A percentile compares a stretch with the other conserved stretches of the same genome.
Evolutionary conservation across 1,140 invertebrate genomes (phyloP).

Genomic region (Ylistrum balloti): DNA sequence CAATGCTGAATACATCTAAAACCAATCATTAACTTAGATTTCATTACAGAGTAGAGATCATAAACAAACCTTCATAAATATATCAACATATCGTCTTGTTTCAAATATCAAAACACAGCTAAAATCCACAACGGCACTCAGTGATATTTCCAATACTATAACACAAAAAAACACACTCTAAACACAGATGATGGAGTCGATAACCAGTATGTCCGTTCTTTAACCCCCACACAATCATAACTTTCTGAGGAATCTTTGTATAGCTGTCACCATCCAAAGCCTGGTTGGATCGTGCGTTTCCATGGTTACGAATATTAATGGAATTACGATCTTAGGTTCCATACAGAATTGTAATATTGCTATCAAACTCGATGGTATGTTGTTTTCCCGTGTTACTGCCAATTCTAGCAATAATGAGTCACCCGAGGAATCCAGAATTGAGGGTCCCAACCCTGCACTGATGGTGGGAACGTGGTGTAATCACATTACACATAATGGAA

Average conservation of each 20-base stretch:
- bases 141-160: not conserved
- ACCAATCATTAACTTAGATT: not conserved
- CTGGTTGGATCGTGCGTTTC: not conserved
- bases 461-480: not conserved
- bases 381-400: not conserved
- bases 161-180: not conserved
- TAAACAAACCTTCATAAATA: slow-evolving; percentile 24
- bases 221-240: not conserved
- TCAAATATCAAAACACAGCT: not conserved
- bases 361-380: not conserved
- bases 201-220: not conserved
- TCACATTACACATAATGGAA: not conserved
- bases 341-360: slow-evolving; percentile 35
- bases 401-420: not conserved
- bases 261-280: not conserved
- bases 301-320: slow-evolving; percentile 18
- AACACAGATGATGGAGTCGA: not conserved
- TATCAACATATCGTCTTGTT: not conserved
- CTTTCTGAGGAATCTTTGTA: slow-evolving; percentile 1
- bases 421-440: not conserved
- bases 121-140: not conserved
- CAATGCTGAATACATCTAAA: too few relatives aligned
- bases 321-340: slow-evolving; percentile 10
- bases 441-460: not conserved
- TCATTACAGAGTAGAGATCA: not conserved